These are phyloP conservation scores for Drosophila biarmipes DNA, from an alignment of 1,140 invertebrate species.

Conservation along the genomic window DNA sequence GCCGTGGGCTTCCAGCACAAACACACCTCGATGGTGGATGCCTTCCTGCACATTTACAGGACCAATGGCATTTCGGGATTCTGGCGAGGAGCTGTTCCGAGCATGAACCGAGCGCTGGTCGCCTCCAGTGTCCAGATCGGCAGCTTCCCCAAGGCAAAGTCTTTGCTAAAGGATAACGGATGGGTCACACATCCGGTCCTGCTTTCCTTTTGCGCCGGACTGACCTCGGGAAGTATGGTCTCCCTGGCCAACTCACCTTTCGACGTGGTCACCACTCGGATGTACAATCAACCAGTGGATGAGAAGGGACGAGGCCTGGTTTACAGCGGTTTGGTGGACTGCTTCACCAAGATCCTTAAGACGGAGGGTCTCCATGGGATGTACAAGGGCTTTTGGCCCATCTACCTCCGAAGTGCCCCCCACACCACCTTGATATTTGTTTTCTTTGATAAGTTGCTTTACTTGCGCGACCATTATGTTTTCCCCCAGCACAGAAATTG, in stretches of 20 bases:
- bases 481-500: neutral
- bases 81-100: conserved; percentile 90
- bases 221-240: conserved; percentile 91
- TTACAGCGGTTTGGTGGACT: conserved; percentile 91
- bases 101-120: conserved; percentile 90
- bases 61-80: conserved; percentile 90
- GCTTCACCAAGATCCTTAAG: conserved; percentile 90
- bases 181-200: conserved; percentile 87
- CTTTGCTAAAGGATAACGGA: conserved; percentile 83
- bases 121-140: conserved; percentile 94
- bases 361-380: conserved; percentile 92
- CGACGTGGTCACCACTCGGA: conserved; percentile 93
- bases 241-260: conserved; percentile 94
- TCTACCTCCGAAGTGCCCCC: conserved; percentile 93
- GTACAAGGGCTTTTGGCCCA: conserved; percentile 95
- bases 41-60: conserved; percentile 88
- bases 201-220: conserved; percentile 90
- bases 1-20: conserved; percentile 95
- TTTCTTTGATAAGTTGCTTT: conserved; percentile 92
- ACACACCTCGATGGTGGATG: conserved; percentile 89
- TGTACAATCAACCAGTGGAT: conserved; percentile 95
- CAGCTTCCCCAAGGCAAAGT: conserved; percentile 90
- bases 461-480: conserved; percentile 19
- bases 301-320: conserved; percentile 88
- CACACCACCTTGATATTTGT: conserved; percentile 93